Evolutionary conservation across 1,140 invertebrate species (phyloP), one percentile per base, ranked within the genome.

Genomic region (Caerostris extrusa): DNA sequence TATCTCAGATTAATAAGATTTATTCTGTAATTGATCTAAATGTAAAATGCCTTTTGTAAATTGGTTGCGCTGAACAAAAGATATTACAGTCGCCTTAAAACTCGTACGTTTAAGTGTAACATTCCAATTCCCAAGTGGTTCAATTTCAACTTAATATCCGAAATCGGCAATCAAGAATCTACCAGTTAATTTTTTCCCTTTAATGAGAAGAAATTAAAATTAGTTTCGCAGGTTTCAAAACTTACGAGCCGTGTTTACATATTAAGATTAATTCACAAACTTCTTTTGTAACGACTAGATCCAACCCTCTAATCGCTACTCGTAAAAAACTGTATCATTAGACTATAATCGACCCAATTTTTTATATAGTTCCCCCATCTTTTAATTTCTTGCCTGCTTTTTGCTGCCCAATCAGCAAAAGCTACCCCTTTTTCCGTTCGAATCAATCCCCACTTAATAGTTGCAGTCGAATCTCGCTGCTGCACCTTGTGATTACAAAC

Each of bases 401-500:
- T 64, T 14, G 8, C 50, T 77, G 4, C 12, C 50, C 19, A 53
- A 77, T 50, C 71, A 53, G 34, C 17, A 19, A 57, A 58, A 50
- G 7, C 17, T 53, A 34, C 34, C 34, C 34, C 34, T 34, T 2
- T 34, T 34, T 53, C 85, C 85, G n/a, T 64, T 34, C 58, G n/a
- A 87, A 87, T 87, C 85, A 87, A 87, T 87, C 85, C 34, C 85
- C 14, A 34, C 17, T 60, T 60, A 34, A n/a, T 34, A 87, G 85
- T 61, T 61, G 14, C 85, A 10, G 12, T 2, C 50, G 8, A n/a
- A 85, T 50, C 34, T 34, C 34, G 19, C 85, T 61, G 10, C 61
- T 34, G 56, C 88, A 90, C 88, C 58, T 34, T 90, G 88, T 90
- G 88, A 90, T 90, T 90, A 90, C 88, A 85, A 90, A 90, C 88